These are phyloP conservation scores for Pipistrellus nathusii DNA, from an alignment of 2,797 vertebrate genomes.

Conservation along the genomic window DNA sequence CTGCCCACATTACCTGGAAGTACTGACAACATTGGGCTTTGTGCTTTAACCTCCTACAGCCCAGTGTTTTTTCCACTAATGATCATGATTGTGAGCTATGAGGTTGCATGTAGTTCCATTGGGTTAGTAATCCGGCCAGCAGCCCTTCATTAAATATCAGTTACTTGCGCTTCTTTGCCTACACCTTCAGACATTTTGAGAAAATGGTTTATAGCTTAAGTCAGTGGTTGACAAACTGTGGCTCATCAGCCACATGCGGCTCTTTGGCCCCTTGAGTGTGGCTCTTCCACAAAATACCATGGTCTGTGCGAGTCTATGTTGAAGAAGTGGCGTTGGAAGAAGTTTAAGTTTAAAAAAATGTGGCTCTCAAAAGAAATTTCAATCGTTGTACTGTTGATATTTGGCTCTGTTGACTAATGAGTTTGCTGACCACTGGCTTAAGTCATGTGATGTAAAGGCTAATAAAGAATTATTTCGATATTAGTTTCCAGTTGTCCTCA, in stretches of 20 bases:
- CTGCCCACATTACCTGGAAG: not conserved
- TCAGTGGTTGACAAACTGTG: too few species aligned
- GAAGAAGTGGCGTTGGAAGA: too few species aligned
- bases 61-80: too few species aligned
- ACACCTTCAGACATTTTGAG: not conserved
- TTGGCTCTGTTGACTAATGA: too few species aligned
- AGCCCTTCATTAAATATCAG: not conserved
- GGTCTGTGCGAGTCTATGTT: too few species aligned
- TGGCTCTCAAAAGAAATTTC: too few species aligned
- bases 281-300: too few species aligned
- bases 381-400: too few species aligned
- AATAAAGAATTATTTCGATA: not conserved
- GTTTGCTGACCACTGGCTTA: too few species aligned
- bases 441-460: not conserved
- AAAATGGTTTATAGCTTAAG: not conserved
- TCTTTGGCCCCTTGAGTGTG: too few species aligned
- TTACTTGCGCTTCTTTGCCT: not conserved
- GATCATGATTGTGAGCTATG: not conserved
- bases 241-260: too few species aligned
- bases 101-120: not conserved
- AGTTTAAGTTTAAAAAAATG: too few species aligned
- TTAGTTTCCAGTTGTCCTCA: constrained; percentile 4
- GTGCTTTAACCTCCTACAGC: not conserved
- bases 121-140: not conserved
- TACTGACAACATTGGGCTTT: not conserved